Percentiles rank a stretch among this genome's conserved stretches.
These are phyloP conservation scores for Zaprionus kolodkinae DNA, from an alignment of 1,140 invertebrate genomes.

Conservation along the genomic window DNA sequence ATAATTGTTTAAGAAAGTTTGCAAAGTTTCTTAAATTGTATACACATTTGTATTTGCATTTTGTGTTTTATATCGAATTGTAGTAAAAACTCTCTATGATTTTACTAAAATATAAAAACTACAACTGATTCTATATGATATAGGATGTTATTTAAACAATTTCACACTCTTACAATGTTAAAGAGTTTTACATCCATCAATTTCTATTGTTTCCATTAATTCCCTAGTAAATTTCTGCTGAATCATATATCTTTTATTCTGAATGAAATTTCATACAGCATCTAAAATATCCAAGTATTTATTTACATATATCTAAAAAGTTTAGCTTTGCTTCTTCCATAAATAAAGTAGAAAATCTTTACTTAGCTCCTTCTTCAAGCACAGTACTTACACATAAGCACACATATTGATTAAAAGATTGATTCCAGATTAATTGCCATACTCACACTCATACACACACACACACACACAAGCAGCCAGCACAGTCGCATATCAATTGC, in stretches of 20 bases:
- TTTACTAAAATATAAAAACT: no score
- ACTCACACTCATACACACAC: slow-evolving; percentile 15
- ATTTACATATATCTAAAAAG: background rate
- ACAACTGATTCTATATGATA: no score
- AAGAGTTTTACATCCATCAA: no score
- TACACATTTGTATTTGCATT: no score
- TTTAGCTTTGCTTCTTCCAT: background rate
- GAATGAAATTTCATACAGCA: background rate
- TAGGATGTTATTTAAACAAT: no score
- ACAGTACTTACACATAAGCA: background rate
- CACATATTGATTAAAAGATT: background rate
- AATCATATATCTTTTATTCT: background rate
- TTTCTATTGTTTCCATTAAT: no score
- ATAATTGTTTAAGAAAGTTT: no score
- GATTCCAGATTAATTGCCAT: background rate
- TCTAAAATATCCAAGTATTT: background rate
- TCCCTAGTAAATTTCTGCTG: background rate
- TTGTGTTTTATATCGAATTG: no score
- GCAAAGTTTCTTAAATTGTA: no score
- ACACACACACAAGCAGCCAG: background rate
- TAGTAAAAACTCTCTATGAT: no score
- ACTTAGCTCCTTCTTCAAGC: background rate
- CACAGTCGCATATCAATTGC: slow-evolving; percentile 50
- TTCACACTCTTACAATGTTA: no score
- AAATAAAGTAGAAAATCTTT: background rate